Evolutionary conservation across 1,140 invertebrate genomes (phyloP).

Genomic region (Calephelis virginiensis): DNA sequence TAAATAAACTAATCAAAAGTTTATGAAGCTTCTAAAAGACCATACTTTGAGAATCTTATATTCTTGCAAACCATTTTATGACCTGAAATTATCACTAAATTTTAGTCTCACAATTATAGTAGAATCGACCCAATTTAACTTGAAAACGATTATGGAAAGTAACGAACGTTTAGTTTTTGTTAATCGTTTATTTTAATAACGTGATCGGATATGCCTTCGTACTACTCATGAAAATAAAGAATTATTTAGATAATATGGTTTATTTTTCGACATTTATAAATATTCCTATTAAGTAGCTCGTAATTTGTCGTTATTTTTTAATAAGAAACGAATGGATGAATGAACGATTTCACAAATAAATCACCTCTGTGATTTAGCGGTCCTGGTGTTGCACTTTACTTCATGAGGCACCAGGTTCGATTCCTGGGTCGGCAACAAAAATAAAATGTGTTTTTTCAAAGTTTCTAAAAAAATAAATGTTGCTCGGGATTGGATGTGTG

Average conservation of each 20-base stretch:
- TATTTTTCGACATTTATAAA: background rate
- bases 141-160: background rate
- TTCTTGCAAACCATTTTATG: background rate
- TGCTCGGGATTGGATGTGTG: too few relatives aligned
- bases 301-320: too few relatives aligned
- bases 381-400: too few relatives aligned
- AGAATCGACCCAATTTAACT: background rate
- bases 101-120: background rate
- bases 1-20: background rate
- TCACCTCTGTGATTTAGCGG: too few relatives aligned
- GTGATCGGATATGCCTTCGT: constrained; percentile 4
- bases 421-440: too few relatives aligned
- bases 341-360: too few relatives aligned
- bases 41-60: too few relatives aligned
- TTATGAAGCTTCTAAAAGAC: background rate
- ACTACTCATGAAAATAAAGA: background rate
- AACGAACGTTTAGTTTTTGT: background rate
- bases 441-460: too few relatives aligned
- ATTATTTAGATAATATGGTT: background rate
- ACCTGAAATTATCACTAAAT: background rate
- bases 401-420: too few relatives aligned
- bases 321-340: too few relatives aligned
- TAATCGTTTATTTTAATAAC: background rate
- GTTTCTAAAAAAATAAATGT: too few relatives aligned
- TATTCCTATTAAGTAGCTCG: too few relatives aligned